Percentiles rank a stretch among this genome's conserved stretches.
Evolutionary conservation across 1,140 invertebrate species (phyloP).

Genomic region (Drosophila trapezifrons): DNA sequence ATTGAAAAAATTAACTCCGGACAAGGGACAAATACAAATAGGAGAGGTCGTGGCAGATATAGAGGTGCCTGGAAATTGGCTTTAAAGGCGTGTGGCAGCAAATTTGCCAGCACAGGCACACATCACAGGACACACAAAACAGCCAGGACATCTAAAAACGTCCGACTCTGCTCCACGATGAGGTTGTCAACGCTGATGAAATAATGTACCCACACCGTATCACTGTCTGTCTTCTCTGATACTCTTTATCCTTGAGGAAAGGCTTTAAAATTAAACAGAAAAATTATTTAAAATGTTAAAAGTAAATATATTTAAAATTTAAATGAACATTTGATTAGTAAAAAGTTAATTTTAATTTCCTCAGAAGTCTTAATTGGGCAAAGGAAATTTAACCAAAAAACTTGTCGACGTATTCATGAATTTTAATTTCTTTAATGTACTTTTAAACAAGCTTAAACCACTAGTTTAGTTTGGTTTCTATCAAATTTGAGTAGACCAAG

Average conservation of each 20-base stretch:
- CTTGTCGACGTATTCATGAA: not conserved
- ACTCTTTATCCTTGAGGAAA: not conserved
- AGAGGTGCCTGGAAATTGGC: constrained; percentile 61
- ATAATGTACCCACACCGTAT: constrained; percentile 51
- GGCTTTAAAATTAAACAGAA: fast-evolving
- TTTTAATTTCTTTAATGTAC: not conserved
- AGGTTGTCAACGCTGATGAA: constrained; percentile 79
- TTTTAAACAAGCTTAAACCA: not conserved
- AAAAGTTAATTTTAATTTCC: not conserved
- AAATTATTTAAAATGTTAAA: not conserved
- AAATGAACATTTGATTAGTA: too few relatives aligned
- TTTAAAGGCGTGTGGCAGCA: constrained; percentile 65
- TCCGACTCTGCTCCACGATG: constrained; percentile 50
- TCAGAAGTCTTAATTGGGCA: fast-evolving
- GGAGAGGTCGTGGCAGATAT: not conserved
- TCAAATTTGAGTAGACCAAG: not conserved
- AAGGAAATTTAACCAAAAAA: not conserved
- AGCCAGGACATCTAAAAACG: constrained; percentile 27
- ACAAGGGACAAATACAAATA: constrained; percentile 51
- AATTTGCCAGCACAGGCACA: constrained; percentile 47
- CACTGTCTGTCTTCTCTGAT: constrained; percentile 17
- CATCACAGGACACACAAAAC: constrained; percentile 21
- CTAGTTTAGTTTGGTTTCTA: not conserved
- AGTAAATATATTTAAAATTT: not conserved
- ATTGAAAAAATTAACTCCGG: constrained; percentile 76